Percentiles rank a stretch among this genome's conserved stretches.
Conservation (phyloP, 1,140 invertebrate genomes). For the Rhynchophorus ferrugineus region DNA sequence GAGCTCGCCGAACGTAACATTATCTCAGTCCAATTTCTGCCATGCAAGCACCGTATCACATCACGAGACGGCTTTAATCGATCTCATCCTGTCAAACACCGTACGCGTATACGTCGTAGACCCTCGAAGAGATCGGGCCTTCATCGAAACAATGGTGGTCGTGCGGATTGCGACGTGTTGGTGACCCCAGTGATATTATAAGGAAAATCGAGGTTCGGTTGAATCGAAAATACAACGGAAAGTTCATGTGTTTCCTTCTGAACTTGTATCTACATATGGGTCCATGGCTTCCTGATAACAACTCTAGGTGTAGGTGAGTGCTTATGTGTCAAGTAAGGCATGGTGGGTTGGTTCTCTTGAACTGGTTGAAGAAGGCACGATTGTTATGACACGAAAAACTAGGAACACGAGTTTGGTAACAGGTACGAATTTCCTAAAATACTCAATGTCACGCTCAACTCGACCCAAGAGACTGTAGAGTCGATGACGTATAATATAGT, state of each 20-base stretch:
- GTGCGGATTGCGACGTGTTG: background rate
- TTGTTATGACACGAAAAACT: no score
- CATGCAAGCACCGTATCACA: conserved; percentile 10
- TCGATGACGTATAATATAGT: no score
- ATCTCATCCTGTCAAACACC: conserved; percentile 17
- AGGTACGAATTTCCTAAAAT: no score
- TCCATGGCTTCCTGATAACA: conserved; percentile 22
- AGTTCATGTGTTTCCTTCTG: conserved; percentile 18
- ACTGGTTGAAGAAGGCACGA: no score
- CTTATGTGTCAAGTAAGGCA: no score
- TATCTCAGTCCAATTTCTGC: conserved; percentile 13
- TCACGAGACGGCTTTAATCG: conserved; percentile 19
- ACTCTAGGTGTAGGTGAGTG: no score
- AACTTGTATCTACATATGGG: conserved; percentile 21
- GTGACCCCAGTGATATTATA: background rate
- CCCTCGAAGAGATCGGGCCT: no score
- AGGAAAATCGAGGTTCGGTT: background rate
- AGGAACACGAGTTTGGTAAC: no score
- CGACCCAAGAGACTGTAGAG: no score
- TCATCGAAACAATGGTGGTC: background rate
- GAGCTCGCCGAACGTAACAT: conserved; percentile 13
- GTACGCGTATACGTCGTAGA: conserved; percentile 3
- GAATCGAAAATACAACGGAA: background rate
- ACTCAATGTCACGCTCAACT: no score
- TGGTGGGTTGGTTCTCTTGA: no score